Evolutionary conservation across 2,113 vertebrate species (phyloP).

Genomic region (Cariama cristata): DNA sequence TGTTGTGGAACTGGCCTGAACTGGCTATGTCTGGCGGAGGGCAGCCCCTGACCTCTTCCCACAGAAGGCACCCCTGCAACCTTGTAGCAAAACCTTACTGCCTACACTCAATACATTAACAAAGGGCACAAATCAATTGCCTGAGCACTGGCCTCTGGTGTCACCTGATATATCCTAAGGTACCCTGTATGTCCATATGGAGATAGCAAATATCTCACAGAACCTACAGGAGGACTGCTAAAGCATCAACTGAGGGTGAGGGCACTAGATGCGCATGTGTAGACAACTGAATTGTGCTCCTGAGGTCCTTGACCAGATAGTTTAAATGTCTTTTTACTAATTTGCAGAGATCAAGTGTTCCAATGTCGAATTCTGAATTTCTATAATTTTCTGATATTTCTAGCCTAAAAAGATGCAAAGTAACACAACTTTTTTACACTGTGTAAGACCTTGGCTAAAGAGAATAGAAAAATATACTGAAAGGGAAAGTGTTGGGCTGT

Average conservation of each 20-base stretch:
- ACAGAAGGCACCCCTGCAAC: neutral
- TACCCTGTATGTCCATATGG: neutral
- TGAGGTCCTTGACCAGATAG: neutral
- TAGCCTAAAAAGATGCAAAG: neutral
- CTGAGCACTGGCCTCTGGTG: neutral
- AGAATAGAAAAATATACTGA: neutral
- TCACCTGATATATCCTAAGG: neutral
- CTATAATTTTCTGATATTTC: neutral
- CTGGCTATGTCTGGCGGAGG: neutral
- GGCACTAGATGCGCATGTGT: neutral
- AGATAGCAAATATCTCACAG: fast-evolving
- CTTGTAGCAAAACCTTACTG: neutral
- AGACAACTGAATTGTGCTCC: neutral
- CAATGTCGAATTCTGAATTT: neutral
- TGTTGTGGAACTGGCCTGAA: neutral
- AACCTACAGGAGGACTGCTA: neutral
- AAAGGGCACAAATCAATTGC: neutral
- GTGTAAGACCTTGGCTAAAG: neutral
- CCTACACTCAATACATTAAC: neutral
- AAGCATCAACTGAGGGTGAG: neutral
- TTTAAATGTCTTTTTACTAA: neutral
- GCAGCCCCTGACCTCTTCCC: neutral
- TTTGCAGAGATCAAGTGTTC: neutral
- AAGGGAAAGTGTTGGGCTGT: neutral
- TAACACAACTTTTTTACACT: neutral